These are phyloP conservation scores for Acleris holmiana DNA, from an alignment of 2,888 invertebrate species.

Conservation along the genomic window DNA sequence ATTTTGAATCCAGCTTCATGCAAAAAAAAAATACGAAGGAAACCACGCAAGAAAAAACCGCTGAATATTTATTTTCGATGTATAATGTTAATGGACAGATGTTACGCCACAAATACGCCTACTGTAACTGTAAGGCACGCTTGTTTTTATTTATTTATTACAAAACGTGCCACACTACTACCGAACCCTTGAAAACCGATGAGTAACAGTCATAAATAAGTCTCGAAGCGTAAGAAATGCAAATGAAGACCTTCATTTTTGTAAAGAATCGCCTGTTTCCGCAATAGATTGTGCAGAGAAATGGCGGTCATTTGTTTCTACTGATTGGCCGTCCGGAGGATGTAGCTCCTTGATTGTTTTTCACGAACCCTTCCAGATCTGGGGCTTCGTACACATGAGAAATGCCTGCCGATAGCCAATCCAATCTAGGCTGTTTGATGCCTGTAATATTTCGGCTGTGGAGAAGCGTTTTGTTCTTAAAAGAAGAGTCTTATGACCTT, in stretches of 20 bases:
- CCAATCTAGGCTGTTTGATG: constrained; percentile 52
- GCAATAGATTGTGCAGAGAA: constrained; percentile 53
- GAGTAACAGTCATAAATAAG: not conserved
- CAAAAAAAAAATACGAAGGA: no score
- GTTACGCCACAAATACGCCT: no score
- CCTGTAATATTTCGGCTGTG: constrained; percentile 26
- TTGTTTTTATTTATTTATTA: no score
- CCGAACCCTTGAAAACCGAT: no score
- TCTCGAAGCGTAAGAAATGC: constrained; percentile 30
- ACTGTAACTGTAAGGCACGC: no score
- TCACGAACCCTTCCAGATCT: constrained; percentile 63
- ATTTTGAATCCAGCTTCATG: no score
- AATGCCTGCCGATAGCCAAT: constrained; percentile 64
- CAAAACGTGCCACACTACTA: no score
- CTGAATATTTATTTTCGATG: no score
- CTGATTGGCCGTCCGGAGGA: constrained; percentile 74
- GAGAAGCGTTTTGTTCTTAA: not conserved
- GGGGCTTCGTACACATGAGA: constrained; percentile 59
- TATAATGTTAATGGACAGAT: no score
- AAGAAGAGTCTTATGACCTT: no score
- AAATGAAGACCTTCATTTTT: constrained; percentile 45
- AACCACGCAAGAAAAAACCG: no score
- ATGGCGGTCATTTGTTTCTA: constrained; percentile 72
- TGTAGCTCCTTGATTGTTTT: constrained; percentile 77
- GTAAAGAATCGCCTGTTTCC: constrained; percentile 39